Conservation (phyloP, 2,888 invertebrate genomes). For the Chelonus formosanus region DNA sequence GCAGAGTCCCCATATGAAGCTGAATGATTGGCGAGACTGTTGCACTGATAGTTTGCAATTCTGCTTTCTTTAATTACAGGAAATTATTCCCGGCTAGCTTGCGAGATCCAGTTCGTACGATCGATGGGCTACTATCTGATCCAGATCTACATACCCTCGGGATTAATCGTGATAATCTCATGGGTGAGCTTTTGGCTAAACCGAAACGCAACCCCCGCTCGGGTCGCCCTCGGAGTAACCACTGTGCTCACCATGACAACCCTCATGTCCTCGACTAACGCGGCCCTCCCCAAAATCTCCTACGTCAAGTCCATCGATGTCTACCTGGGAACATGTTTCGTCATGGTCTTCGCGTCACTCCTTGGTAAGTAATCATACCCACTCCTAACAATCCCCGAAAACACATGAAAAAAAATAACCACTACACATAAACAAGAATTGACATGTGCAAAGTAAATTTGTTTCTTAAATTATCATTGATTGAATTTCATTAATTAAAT, state of each 20-base stretch:
- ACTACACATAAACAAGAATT: slow-evolving; percentile 3
- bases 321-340: slow-evolving; percentile 97
- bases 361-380: slow-evolving; percentile 75
- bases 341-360: slow-evolving; percentile 98
- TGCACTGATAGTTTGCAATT: slow-evolving; percentile 23
- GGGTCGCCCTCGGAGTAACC: slow-evolving; percentile 93
- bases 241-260: slow-evolving; percentile 98
- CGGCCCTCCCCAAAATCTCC: slow-evolving; percentile 96
- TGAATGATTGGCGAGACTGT: slow-evolving; percentile 8
- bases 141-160: slow-evolving; percentile 98
- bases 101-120: slow-evolving; percentile 96
- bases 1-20: background rate
- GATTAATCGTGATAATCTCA: slow-evolving; percentile 95
- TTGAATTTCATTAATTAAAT: background rate
- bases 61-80: slow-evolving; percentile 70
- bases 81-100: slow-evolving; percentile 95
- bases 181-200: slow-evolving; percentile 98
- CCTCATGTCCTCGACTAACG: slow-evolving; percentile 95
- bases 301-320: slow-evolving; percentile 98
- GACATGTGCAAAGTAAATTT: background rate
- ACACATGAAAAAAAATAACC: slow-evolving; percentile 8
- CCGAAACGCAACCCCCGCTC: slow-evolving; percentile 92
- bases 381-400: slow-evolving; percentile 32
- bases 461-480: background rate
- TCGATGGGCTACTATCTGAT: slow-evolving; percentile 99